Percentiles rank a stretch among this genome's conserved stretches.
Conservation (phyloP, 2,888 invertebrate genomes). For the Coenonympha arcania region DNA sequence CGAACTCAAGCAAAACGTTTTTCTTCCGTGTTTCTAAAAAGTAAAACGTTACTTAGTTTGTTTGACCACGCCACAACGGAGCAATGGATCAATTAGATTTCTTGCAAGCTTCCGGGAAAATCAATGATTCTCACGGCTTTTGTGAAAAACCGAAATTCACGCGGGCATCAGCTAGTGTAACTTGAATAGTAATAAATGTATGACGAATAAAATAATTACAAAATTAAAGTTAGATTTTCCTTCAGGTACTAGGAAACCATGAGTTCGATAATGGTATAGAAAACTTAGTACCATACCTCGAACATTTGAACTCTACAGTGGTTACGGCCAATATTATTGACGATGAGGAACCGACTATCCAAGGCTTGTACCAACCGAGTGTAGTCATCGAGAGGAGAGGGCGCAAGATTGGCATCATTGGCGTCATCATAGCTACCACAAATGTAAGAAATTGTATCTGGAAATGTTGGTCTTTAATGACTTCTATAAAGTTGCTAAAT, state of each 20-base stretch:
- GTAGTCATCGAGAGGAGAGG: slow-evolving; percentile 76
- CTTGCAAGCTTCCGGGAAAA: no score
- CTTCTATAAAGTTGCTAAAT: no score
- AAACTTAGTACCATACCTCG: slow-evolving; percentile 81
- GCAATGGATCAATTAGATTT: no score
- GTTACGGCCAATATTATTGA: slow-evolving; percentile 84
- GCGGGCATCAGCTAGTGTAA: background rate
- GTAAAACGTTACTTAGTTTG: no score
- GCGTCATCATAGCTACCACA: slow-evolving; percentile 73
- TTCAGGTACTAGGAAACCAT: slow-evolving; percentile 87
- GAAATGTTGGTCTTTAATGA: no score
- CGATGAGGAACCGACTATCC: slow-evolving; percentile 78
- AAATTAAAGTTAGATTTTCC: no score
- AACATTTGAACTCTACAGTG: slow-evolving; percentile 76
- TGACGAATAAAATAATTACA: no score
- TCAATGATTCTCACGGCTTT: no score
- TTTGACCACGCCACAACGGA: no score
- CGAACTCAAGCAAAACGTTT: no score
- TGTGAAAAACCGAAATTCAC: no score
- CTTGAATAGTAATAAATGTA: background rate
- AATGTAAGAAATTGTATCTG: slow-evolving; percentile 51
- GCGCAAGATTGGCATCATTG: slow-evolving; percentile 84
- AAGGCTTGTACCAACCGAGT: slow-evolving; percentile 78
- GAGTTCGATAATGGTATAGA: slow-evolving; percentile 86
- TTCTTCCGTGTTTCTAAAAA: no score